Base-by-base conservation (phyloP, 2,113 vertebrate species). In the Bagarius yarrelli region DNA sequence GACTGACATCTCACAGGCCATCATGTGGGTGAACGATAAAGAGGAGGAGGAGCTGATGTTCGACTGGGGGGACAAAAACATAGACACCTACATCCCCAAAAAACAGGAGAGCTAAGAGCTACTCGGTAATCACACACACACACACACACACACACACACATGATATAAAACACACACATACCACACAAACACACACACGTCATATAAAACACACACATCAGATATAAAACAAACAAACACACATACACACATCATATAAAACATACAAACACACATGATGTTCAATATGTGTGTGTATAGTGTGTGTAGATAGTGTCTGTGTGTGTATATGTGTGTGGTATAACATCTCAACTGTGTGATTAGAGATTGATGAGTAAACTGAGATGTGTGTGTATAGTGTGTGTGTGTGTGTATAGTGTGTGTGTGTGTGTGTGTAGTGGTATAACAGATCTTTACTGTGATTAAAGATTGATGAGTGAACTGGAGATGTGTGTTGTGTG, bases 21-120 rank as follows among this genome's bases (percentile, higher is more conserved):
- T 99, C 90, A 98, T 99, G 94, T 99, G 98, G 98, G 98, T 99
- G 88, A 99, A 99, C 11, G 96, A 97, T 85, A 93, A 89, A 0
- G 98, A 98, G 87, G 98, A 99, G 79, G 95, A 98, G 86, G 98
- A 99, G 85, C 94, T 99, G 36, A 92, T 99, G 52, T 98, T 97
- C 0, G 96, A 99, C 89, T 99, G 98, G 98, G 97, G 98, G 25
- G 96, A 98, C 86, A 95, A 92, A 83, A 95, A 98, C 90, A 96
- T 96, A 0, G 89, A 94, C 60, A 57, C 36, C 23, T 95, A 96
- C 87, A 96, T 99, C 0, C 91, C 96, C 4, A 94, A 89, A 88
- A 99, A 99, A 81, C 95, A 98, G 87, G 98, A 99, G 86, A 93
- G 91, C 78, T 99, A 98, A 99, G 86, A 93, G 91, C 78, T 99